Percentiles rank a stretch among this genome's conserved stretches.
phyloP scores from a whole-genome alignment of 2,888 invertebrate species.

The Urechis unicinctus region DNA sequence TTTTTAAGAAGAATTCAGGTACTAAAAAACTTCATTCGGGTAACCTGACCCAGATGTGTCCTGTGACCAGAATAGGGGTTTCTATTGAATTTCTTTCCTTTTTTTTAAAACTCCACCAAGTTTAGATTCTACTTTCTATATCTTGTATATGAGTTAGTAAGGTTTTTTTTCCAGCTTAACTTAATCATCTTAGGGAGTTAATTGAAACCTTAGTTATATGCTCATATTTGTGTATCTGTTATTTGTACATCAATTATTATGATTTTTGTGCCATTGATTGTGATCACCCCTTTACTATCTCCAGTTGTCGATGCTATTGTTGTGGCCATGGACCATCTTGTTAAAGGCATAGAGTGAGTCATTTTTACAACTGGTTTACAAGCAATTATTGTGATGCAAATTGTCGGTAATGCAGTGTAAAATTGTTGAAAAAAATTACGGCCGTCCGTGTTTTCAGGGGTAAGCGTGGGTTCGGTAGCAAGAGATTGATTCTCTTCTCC shows the following conservation, averaged over 20 bases:
- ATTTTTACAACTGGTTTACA: constrained; percentile 20
- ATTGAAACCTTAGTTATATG: not conserved
- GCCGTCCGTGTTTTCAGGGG: constrained; percentile 30
- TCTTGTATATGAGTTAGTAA: too few species aligned
- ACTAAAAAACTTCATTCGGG: too few species aligned
- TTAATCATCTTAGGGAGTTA: not conserved
- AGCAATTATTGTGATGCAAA: not conserved
- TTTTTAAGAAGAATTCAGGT: too few species aligned
- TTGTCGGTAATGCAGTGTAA: not conserved
- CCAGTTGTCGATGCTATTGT: constrained; percentile 51
- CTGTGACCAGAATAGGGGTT: too few species aligned
- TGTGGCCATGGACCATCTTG: constrained; percentile 49
- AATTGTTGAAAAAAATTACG: not conserved
- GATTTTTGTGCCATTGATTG: too few species aligned
- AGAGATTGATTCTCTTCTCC: constrained; percentile 62
- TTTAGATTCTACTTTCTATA: too few species aligned
- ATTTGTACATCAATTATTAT: too few species aligned
- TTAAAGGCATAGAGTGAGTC: constrained; percentile 54
- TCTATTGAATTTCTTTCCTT: too few species aligned
- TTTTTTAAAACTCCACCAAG: too few species aligned
- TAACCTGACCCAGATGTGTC: too few species aligned
- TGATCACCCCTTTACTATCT: too few species aligned
- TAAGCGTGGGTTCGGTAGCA: constrained; percentile 50
- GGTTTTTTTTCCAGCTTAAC: not conserved
- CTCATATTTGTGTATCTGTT: not conserved